These are phyloP conservation scores for Lysiphlebus fabarum DNA, from an alignment of 1,140 invertebrate genomes.

Conservation along the genomic window DNA sequence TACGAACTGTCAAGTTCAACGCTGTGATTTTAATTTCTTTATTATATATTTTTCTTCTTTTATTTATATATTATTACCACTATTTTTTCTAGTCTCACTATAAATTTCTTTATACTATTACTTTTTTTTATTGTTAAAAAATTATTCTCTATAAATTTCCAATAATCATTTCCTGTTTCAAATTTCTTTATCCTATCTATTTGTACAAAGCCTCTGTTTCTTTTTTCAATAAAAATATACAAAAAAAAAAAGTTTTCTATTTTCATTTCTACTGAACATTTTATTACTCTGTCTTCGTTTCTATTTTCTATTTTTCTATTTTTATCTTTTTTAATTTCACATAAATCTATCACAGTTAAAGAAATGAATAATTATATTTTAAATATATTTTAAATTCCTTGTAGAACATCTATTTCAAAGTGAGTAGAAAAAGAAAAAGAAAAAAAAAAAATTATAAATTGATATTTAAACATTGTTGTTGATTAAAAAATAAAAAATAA, in stretches of 20 bases:
- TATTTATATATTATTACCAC: background rate
- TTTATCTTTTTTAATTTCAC: background rate
- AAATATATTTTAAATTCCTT: too few relatives aligned
- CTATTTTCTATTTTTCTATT: background rate
- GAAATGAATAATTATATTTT: too few relatives aligned
- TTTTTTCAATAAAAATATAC: constrained; percentile 9
- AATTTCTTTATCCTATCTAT: too few relatives aligned
- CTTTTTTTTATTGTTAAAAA: background rate
- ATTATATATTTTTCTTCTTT: constrained; percentile 8
- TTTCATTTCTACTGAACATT: too few relatives aligned
- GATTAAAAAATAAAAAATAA: background rate
- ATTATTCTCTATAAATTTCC: too few relatives aligned
- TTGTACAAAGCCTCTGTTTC: too few relatives aligned
- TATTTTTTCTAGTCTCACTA: background rate
- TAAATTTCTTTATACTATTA: background rate
- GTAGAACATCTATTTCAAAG: too few relatives aligned
- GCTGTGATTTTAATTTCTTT: constrained; percentile 23
- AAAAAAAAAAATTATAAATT: constrained; percentile 12
- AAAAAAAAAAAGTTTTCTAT: background rate
- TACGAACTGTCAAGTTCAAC: constrained; percentile 21
- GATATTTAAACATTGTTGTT: constrained; percentile 10
- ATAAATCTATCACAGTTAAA: constrained; percentile 16
- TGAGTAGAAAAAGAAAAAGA: too few relatives aligned
- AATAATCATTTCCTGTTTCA: too few relatives aligned
- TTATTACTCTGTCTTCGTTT: background rate